Evolutionary conservation across 2,113 vertebrate genomes (phyloP), one percentile per base, ranked within the genome.

Genomic region (Antennarius striatus): DNA sequence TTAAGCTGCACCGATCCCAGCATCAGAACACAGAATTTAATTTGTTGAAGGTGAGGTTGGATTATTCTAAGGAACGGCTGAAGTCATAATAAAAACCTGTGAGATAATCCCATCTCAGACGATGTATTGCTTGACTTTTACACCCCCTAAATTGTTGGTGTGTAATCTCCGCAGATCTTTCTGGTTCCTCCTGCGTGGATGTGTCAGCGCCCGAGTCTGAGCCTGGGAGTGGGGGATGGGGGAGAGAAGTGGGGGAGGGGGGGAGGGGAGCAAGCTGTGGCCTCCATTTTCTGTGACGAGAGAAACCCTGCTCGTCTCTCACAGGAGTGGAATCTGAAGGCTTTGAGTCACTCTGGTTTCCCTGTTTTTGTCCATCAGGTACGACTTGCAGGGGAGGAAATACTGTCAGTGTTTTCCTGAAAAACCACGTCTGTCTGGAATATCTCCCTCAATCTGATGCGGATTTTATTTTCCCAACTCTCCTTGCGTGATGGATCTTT

Each of bases 221-320:
- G 87, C 81, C 84, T 77, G 30, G 54, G 85, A 77, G 89, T 90
- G 90, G 90, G 90, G 90, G 87, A 89, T 91, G 91, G 91, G 89
- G 90, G 87, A 81, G 82, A 75, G 86, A 90, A 86, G 90, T 36
- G 88, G 90, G 83, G 90, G 89, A 90, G 86, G 42, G 88, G 90
- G 90, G 89, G 91, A 84, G 86, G 91, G 90, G 89, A 91, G 86
- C 80, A 82, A 89, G 88, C 91, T 88, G 90, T 89, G 89, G 88
- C 90, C 92, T 90, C 91, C 91, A 92, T 93, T 92, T 92, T 91
- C 91, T 92, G 90, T 91, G 91, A 91, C 84, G 87, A 91, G 90
- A 89, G 83, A 90, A 22, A 86, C 88, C 90, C 85, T 86, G 88
- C 86, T 90, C 85, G 84, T 89, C 86, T 90, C 88, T 91, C 88